phyloP scores from a whole-genome alignment of 1,140 invertebrate genomes.

The Camponotus floridanus region DNA sequence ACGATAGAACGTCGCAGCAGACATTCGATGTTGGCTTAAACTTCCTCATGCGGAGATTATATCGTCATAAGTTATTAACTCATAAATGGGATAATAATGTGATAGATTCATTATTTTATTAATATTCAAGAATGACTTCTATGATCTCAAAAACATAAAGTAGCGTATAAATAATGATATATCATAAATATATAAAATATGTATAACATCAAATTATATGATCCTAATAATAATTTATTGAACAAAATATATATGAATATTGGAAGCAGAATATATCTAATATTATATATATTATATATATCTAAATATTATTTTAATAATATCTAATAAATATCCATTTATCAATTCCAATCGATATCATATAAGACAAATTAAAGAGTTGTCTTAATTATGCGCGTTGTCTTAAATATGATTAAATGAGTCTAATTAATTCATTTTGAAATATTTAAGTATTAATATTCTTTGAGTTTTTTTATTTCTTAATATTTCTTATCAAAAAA shows the following conservation, averaged over 20 bases:
- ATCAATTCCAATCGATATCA: not conserved
- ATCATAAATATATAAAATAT: constrained; percentile 10
- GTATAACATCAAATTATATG: not conserved
- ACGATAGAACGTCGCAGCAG: constrained; percentile 28
- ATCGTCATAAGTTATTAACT: constrained; percentile 6
- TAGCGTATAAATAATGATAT: not conserved
- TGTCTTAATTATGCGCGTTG: not conserved
- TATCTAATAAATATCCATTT: constrained; percentile 2
- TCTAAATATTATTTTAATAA: not conserved
- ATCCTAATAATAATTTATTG: constrained; percentile 16
- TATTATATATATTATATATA: too few species aligned
- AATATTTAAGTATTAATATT: not conserved
- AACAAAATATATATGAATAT: not conserved
- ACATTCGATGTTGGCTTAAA: constrained; percentile 41
- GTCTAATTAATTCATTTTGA: not conserved
- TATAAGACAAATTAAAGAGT: not conserved
- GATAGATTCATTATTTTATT: not conserved
- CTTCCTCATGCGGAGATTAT: constrained; percentile 35
- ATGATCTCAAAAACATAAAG: too few species aligned
- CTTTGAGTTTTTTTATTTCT: not conserved
- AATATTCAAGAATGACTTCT: not conserved
- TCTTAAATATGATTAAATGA: not conserved
- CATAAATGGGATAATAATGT: not conserved
- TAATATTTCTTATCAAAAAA: not conserved
- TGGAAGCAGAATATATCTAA: not conserved